Percentiles rank a stretch among this genome's conserved stretches.
phyloP scores from a whole-genome alignment of 2,797 vertebrate genomes.

The Pteronotus mesoamericanus region DNA sequence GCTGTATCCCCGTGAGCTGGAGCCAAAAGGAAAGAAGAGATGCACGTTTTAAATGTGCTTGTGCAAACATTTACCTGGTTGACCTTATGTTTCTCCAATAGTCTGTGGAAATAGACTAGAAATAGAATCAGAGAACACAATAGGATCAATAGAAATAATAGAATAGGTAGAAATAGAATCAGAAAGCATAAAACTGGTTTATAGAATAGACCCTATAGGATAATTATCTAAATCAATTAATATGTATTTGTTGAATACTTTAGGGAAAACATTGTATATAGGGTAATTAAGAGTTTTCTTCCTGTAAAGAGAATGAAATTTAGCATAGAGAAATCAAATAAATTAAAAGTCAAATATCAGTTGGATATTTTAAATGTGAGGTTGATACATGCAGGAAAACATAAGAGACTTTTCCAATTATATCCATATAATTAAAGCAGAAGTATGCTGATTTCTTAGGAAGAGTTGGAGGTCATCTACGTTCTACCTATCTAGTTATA shows the following conservation, averaged over 20 bases:
- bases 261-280: neutral
- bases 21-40: slow-evolving; percentile 61
- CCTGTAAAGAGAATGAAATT: neutral
- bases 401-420: slow-evolving; percentile 11
- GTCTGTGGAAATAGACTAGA: slow-evolving; percentile 16
- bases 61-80: slow-evolving; percentile 51
- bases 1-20: neutral
- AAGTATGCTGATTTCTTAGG: neutral
- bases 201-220: neutral
- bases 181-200: neutral
- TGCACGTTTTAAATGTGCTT: slow-evolving; percentile 39
- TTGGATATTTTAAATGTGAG: slow-evolving; percentile 35
- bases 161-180: neutral
- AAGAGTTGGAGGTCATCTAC: neutral
- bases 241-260: neutral
- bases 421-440: slow-evolving; percentile 28
- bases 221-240: neutral
- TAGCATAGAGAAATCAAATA: neutral
- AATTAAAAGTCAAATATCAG: slow-evolving; percentile 10
- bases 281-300: neutral
- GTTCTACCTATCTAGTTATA: slow-evolving; percentile 18
- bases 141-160: neutral
- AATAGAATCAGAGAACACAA: neutral
- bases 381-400: slow-evolving; percentile 19
- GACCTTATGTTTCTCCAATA: slow-evolving; percentile 54